Evolutionary conservation across 1,140 invertebrate genomes (phyloP).

Genomic region (Ridgeia piscesae): DNA sequence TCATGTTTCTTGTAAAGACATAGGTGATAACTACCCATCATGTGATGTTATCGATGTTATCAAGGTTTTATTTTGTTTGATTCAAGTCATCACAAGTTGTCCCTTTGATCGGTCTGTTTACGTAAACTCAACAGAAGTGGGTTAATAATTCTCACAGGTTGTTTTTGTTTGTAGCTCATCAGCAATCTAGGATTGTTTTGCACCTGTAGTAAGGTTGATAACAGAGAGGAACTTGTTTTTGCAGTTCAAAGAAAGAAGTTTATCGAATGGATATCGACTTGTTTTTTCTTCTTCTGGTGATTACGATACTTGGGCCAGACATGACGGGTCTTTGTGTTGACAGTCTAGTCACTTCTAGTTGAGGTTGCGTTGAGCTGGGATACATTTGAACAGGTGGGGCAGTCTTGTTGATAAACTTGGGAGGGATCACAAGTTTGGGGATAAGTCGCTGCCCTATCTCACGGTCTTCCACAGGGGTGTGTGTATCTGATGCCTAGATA

Average conservation of each 20-base stretch:
- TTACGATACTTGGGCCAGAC: too few species aligned
- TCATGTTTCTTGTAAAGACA: background rate
- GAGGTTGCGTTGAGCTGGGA: background rate
- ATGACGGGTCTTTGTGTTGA: too few species aligned
- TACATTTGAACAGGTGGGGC: background rate
- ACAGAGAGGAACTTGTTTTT: background rate
- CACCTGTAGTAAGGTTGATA: background rate
- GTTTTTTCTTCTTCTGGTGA: background rate
- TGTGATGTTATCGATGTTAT: background rate
- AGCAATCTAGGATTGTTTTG: background rate
- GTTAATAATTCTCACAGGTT: background rate
- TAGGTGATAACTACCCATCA: background rate
- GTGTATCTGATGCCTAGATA: background rate
- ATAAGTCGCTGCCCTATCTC: background rate
- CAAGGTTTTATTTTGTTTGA: background rate
- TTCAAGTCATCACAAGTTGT: background rate
- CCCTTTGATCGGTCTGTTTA: background rate
- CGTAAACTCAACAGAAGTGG: background rate
- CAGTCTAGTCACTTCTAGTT: background rate
- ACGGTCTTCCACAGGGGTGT: background rate
- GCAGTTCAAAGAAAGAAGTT: background rate
- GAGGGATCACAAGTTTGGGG: background rate
- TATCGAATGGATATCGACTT: background rate
- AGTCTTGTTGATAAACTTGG: background rate
- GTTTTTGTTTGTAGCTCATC: background rate